A percentile compares a stretch with the other conserved stretches of the same genome.
Conservation (phyloP, 2,113 vertebrate species). For the Rhagologus leucostigma region DNA sequence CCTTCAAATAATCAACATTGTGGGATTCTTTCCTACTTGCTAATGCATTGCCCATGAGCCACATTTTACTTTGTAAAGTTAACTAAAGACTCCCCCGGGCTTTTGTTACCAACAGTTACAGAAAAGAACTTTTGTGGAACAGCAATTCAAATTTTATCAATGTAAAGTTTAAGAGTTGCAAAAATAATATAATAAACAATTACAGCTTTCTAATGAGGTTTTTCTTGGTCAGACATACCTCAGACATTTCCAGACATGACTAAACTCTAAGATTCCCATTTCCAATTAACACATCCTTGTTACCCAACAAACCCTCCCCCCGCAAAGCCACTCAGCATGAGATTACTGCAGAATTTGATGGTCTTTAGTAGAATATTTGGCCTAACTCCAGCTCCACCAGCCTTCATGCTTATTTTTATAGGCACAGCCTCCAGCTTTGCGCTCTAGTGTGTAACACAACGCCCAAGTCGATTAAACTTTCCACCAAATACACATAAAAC, state of each 20-base stretch:
- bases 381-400: constrained; percentile 13
- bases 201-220: neutral
- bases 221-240: constrained; percentile 21
- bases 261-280: constrained; percentile 27
- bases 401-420: constrained; percentile 45
- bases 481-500: constrained; percentile 1
- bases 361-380: constrained; percentile 5
- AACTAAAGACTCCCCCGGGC: neutral
- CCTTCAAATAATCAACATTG: neutral
- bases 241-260: constrained; percentile 43
- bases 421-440: constrained; percentile 28
- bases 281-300: neutral
- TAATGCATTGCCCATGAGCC: neutral
- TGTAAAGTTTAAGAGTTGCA: neutral
- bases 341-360: constrained; percentile 21
- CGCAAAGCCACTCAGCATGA: neutral
- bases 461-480: constrained; percentile 33
- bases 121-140: neutral
- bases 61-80: neutral
- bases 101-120: neutral
- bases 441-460: neutral
- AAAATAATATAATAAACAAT: neutral
- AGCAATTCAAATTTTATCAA: neutral
- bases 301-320: neutral
- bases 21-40: neutral